Conservation (phyloP, 2,797 vertebrate species). For the Craterocephalus amniculus region DNA sequence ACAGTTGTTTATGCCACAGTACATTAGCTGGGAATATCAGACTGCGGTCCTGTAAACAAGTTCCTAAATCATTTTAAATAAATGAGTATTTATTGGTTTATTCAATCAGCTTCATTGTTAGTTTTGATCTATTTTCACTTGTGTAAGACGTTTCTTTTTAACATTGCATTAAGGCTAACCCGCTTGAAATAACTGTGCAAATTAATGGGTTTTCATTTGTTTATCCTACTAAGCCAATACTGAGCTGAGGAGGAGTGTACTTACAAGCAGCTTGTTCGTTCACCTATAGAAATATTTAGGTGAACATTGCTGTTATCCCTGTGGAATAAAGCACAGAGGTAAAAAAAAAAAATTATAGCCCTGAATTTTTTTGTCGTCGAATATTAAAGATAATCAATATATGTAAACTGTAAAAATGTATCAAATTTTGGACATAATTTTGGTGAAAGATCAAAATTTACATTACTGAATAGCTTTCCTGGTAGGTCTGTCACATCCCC, state of each 20-base stretch:
- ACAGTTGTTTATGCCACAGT: too few species aligned
- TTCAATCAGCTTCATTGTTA: too few species aligned
- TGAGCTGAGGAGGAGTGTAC: not conserved
- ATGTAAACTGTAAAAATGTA: not conserved
- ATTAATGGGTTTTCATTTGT: too few species aligned
- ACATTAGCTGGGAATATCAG: too few species aligned
- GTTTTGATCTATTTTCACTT: too few species aligned
- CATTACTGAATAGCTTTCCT: not conserved
- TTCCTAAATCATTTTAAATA: too few species aligned
- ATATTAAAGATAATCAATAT: not conserved
- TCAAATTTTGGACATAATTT: not conserved
- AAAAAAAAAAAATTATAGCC: not conserved
- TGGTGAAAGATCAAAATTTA: not conserved
- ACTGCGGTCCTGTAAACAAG: too few species aligned
- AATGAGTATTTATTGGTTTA: too few species aligned
- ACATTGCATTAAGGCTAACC: too few species aligned
- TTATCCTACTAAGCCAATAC: too few species aligned
- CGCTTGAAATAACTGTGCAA: too few species aligned
- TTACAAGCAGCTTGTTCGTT: not conserved
- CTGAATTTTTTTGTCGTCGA: not conserved
- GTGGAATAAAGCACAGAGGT: not conserved
- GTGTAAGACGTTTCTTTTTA: too few species aligned
- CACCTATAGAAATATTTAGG: not conserved
- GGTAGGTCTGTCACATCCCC: not conserved
- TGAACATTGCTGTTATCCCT: not conserved